Percentiles rank a stretch among this genome's conserved stretches.
These are phyloP conservation scores for Lota lota DNA, from an alignment of 2,113 vertebrate species.

Conservation along the genomic window DNA sequence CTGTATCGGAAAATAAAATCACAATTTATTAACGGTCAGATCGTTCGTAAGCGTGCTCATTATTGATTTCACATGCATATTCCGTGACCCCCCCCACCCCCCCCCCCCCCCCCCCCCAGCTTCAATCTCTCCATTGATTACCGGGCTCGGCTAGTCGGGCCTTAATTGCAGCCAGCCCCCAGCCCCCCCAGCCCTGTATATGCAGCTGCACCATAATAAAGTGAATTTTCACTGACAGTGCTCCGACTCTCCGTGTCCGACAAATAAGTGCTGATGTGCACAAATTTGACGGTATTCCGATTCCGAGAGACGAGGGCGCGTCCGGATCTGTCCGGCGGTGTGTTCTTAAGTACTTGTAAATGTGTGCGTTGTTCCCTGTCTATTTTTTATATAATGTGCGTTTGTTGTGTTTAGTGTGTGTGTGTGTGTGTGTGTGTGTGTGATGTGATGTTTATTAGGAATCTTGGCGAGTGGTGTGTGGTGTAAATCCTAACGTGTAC, in stretches of 20 bases:
- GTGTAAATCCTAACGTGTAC: no score
- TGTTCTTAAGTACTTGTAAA: not conserved
- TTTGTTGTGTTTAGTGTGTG: not conserved
- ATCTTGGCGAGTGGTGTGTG: no score
- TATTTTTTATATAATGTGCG: not conserved
- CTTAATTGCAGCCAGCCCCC: not conserved
- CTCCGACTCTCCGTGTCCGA: not conserved
- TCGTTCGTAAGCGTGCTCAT: slow-evolving; percentile 3
- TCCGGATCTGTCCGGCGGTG: slow-evolving; percentile 1
- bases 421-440: not conserved
- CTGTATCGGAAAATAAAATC: slow-evolving; percentile 9
- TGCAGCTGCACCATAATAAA: slow-evolving; percentile 17
- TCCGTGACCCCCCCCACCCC: not conserved
- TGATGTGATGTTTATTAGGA: not conserved
- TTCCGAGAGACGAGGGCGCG: slow-evolving; percentile 12
- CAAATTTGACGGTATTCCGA: not conserved
- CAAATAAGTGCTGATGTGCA: not conserved
- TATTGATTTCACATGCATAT: slow-evolving; percentile 22
- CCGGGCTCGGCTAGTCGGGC: not conserved
- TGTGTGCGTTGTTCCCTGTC: not conserved
- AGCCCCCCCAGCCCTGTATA: slow-evolving; percentile 1
- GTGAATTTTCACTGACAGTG: slow-evolving; percentile 14
- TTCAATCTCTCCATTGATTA: not conserved
- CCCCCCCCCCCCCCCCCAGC: not conserved
- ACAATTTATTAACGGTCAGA: slow-evolving; percentile 1